phyloP scores from a whole-genome alignment of 2,888 invertebrate species.

The Galerucella nymphaeae region DNA sequence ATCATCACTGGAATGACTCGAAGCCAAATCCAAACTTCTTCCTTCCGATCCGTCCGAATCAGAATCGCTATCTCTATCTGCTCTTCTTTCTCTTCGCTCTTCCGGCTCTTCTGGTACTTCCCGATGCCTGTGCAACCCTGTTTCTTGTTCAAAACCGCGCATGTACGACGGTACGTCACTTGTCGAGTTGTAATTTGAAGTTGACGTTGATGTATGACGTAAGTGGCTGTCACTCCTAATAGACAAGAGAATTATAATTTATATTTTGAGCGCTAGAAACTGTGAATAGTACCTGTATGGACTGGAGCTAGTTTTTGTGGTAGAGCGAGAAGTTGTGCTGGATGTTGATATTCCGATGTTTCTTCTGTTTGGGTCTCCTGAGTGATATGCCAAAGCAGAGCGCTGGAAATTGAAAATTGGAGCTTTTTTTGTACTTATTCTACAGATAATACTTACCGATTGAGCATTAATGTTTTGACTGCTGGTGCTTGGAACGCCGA shows the following conservation, averaged over 20 bases:
- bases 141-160: conserved; percentile 73
- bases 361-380: conserved; percentile 74
- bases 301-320: conserved; percentile 93
- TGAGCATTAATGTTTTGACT: conserved; percentile 79
- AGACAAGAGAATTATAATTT: conserved; percentile 32
- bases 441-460: conserved; percentile 64
- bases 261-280: not conserved
- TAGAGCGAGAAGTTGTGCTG: conserved; percentile 93
- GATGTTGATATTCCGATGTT: conserved; percentile 95
- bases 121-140: conserved; percentile 68
- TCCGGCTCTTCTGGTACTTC: conserved; percentile 64
- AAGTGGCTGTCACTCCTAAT: conserved; percentile 83
- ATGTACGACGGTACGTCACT: conserved; percentile 82
- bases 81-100: conserved; percentile 57
- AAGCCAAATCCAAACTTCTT: conserved; percentile 89
- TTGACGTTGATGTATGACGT: conserved; percentile 85
- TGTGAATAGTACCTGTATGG: conserved; percentile 76
- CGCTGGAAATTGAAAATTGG: conserved; percentile 66
- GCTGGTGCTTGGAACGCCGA: conserved; percentile 74
- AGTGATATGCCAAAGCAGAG: conserved; percentile 85
- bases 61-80: conserved; percentile 70
- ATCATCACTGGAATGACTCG: conserved; percentile 96
- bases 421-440: too few relatives aligned
- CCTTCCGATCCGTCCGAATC: conserved; percentile 85
- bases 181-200: conserved; percentile 87